phyloP scores from a whole-genome alignment of 2,797 vertebrate genomes.

The Phoeniculus purpureus region DNA sequence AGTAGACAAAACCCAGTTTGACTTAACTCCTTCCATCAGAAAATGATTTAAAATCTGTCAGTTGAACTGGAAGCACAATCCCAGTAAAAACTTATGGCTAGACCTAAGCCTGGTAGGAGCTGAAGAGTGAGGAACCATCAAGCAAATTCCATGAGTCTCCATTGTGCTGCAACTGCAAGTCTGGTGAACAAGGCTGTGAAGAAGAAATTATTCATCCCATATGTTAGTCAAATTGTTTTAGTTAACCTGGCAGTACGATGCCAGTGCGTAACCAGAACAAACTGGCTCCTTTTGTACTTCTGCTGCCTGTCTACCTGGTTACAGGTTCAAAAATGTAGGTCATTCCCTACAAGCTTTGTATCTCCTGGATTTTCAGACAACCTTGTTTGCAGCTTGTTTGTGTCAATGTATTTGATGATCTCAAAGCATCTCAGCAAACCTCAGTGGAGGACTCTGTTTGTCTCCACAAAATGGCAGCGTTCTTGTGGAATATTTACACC shows the following conservation, averaged over 20 bases:
- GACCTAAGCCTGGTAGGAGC: background rate
- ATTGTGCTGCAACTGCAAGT: background rate
- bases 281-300: background rate
- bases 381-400: background rate
- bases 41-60: background rate
- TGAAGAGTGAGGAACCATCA: background rate
- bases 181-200: background rate
- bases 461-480: background rate
- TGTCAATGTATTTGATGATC: background rate
- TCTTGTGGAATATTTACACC: constrained; percentile 13
- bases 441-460: background rate
- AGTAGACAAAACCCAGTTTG: background rate
- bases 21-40: background rate
- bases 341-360: background rate
- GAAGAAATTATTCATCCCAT: background rate
- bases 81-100: background rate
- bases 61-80: background rate
- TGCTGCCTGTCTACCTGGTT: background rate
- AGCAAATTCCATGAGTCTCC: background rate
- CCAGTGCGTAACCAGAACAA: background rate
- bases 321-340: background rate
- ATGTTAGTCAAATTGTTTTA: background rate
- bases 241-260: background rate
- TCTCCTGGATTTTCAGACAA: background rate
- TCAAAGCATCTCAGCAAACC: background rate